Conservation (phyloP, 2,113 vertebrate species). For the Lamprologus speciosus region DNA sequence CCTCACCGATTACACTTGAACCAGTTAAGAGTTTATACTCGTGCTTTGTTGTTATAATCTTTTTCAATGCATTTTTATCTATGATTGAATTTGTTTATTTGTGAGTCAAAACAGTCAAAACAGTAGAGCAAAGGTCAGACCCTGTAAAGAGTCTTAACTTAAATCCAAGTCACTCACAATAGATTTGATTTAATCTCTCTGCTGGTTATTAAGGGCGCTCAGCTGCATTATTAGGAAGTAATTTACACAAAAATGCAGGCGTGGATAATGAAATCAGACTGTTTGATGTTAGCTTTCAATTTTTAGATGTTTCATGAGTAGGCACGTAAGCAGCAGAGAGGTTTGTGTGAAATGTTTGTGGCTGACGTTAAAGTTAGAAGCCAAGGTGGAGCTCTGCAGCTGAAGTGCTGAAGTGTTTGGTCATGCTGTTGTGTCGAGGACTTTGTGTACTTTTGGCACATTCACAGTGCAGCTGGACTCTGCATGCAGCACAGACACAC, state of each 20-base stretch:
- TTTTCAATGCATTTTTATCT: background rate
- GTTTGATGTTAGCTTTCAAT: background rate
- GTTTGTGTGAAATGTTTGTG: background rate
- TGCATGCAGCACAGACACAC: background rate
- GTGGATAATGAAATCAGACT: background rate
- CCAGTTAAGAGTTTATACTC: background rate
- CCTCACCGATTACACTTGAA: accelerated
- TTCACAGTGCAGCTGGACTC: constrained; percentile 46
- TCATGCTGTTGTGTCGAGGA: background rate
- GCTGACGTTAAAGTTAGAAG: background rate
- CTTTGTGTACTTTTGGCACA: constrained; percentile 27
- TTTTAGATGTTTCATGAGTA: background rate
- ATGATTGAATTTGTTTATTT: background rate
- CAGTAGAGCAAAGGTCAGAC: background rate
- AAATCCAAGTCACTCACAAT: constrained; percentile 31
- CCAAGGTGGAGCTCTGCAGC: background rate
- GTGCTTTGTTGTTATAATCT: background rate
- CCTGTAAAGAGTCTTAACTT: background rate
- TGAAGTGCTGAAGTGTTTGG: constrained; percentile 1
- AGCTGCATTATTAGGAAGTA: background rate
- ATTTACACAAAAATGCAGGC: background rate
- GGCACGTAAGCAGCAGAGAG: background rate
- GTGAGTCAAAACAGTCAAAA: background rate
- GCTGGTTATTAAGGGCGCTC: background rate
- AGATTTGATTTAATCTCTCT: background rate